Evolutionary conservation across 2,113 vertebrate genomes (phyloP).

Genomic region (Vidua macroura): DNA sequence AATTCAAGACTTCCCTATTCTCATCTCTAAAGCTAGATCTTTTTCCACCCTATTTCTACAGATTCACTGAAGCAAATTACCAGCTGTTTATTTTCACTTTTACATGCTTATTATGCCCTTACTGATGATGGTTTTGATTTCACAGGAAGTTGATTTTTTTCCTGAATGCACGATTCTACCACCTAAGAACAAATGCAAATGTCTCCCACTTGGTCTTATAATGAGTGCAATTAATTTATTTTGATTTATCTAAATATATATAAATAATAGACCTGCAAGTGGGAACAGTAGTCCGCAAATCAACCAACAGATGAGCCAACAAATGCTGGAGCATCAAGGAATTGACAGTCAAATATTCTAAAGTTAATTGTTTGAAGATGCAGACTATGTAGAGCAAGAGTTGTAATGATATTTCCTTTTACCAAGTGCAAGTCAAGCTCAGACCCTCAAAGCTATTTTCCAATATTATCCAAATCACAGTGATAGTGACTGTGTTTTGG

Average conservation of each 20-base stretch:
- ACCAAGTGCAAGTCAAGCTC: neutral
- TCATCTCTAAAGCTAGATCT: neutral
- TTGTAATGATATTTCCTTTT: neutral
- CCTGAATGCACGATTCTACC: neutral
- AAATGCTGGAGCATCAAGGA: neutral
- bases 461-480: neutral
- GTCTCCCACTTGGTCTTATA: neutral
- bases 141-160: neutral
- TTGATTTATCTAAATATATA: neutral
- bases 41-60: neutral
- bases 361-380: neutral
- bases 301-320: neutral
- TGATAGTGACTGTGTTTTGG: neutral
- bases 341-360: neutral
- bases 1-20: neutral
- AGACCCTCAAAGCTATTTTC: neutral
- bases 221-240: neutral
- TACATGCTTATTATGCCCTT: neutral
- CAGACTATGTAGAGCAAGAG: neutral
- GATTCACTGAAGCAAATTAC: neutral
- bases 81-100: neutral
- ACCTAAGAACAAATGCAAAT: neutral
- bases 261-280: neutral
- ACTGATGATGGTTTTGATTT: neutral
- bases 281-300: neutral